Percentiles rank a stretch among this genome's conserved stretches.
These are phyloP conservation scores for Manacus vitellinus DNA, from an alignment of 2,113 vertebrate species.

Conservation along the genomic window DNA sequence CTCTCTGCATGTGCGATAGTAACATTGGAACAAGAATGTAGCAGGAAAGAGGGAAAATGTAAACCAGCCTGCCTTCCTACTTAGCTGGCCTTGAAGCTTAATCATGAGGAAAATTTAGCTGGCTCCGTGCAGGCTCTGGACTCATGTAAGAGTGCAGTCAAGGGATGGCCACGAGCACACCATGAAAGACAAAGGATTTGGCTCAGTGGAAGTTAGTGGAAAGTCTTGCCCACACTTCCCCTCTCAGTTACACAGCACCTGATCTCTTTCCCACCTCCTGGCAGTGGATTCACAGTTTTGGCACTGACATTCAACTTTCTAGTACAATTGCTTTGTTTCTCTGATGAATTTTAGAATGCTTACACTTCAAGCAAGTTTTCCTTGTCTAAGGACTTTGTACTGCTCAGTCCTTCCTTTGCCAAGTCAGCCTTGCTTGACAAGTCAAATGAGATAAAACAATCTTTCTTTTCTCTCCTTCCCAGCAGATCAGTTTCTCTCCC, in stretches of 20 bases:
- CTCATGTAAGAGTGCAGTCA: rapidly evolving
- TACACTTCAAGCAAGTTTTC: neutral
- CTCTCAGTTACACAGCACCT: neutral
- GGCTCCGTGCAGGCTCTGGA: neutral
- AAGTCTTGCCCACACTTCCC: neutral
- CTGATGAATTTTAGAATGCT: neutral
- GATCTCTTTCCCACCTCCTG: neutral
- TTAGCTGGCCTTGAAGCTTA: neutral
- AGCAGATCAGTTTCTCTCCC: neutral
- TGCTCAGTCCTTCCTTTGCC: neutral
- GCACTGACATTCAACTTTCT: neutral
- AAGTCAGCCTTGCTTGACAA: neutral
- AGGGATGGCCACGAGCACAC: neutral
- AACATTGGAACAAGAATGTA: neutral
- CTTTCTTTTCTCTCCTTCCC: neutral
- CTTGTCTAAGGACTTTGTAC: neutral
- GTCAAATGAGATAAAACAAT: neutral
- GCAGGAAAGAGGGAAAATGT: neutral
- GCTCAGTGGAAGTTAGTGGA: neutral
- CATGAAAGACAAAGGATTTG: neutral
- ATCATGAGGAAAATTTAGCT: neutral
- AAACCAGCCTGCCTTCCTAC: neutral
- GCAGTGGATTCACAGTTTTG: neutral
- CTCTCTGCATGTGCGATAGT: neutral
- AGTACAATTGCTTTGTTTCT: neutral